Base-by-base conservation (phyloP, 2,888 invertebrate genomes). In the Chymomyza amoena region DNA sequence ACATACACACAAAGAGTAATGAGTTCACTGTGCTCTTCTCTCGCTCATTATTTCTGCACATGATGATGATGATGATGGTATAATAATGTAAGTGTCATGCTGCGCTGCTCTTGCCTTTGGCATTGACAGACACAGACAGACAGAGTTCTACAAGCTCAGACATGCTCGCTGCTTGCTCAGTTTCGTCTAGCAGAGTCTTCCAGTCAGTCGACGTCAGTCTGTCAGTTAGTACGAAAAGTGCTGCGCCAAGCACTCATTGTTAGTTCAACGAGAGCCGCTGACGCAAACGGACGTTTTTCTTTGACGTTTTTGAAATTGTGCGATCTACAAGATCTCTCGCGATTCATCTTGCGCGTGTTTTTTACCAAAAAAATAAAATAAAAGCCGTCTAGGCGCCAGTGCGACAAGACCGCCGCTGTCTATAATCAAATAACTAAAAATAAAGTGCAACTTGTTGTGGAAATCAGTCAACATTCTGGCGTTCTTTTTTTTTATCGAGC, bases 251-350 rank as follows among this genome's bases (percentile, higher is more conserved):
- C 63, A 68, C 71, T 68, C 54, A 57, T 66, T 64, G 70, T 89
- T 80, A 89, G 84, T 86, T 80, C 75, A 75, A 78, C 77, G 78
- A 76, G 82, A 89, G 69, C 69, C 80, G 80, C 76, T 78, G 80
- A 75, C 69, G 66, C 66, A 79, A 62, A 59, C 81, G 67, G 90
- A 83, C 88, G 89, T 80, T 50, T 39, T n/a, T 5, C 28, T 72
- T 20, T 50, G 56, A 15, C 15, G 54, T 5, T 36, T 72, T 20
- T 50, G 56, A 15, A 16, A 59, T 13, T 20, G 54, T 54, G 39
- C 10, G 16, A 25, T 32, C n/a, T n/a, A 15, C n/a, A 39, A 51
- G 20, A 51, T 56, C 69, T 76, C 80, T 80, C 83, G 16, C 83
- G 16, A n/a, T 20, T 10, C 59, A 25, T 10, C 15, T 59, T 28